Evolutionary conservation across 2,888 invertebrate species (phyloP).

Genomic region (Eupithecia centaureata): DNA sequence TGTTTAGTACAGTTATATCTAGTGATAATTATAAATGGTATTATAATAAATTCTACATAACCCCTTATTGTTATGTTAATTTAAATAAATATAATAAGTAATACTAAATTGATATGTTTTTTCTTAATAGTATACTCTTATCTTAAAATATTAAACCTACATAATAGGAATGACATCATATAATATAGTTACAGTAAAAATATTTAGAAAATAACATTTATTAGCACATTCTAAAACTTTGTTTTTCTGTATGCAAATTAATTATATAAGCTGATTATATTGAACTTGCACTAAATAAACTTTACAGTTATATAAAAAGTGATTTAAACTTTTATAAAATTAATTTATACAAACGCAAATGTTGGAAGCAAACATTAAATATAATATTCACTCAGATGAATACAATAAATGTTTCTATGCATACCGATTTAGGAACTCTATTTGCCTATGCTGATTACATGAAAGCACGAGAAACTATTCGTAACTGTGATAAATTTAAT

Average conservation of each 20-base stretch:
- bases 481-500: background rate
- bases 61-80: background rate
- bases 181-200: background rate
- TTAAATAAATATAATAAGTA: slow-evolving; percentile 9
- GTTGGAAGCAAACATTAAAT: background rate
- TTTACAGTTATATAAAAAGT: background rate
- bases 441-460: background rate
- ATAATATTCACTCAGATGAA: slow-evolving; percentile 11
- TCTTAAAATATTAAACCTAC: slow-evolving; percentile 14
- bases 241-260: background rate
- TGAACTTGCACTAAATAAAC: background rate
- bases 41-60: background rate
- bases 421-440: background rate
- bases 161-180: slow-evolving; percentile 32
- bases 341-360: background rate
- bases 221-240: background rate
- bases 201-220: background rate
- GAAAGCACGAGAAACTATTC: background rate
- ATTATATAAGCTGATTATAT: background rate
- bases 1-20: background rate
- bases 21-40: background rate
- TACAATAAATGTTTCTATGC: slow-evolving; percentile 2
- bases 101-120: slow-evolving; percentile 35
- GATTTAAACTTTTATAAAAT: background rate
- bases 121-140: slow-evolving; percentile 3